Conservation (phyloP, 2,113 vertebrate species). For the Diadophis punctatus region DNA sequence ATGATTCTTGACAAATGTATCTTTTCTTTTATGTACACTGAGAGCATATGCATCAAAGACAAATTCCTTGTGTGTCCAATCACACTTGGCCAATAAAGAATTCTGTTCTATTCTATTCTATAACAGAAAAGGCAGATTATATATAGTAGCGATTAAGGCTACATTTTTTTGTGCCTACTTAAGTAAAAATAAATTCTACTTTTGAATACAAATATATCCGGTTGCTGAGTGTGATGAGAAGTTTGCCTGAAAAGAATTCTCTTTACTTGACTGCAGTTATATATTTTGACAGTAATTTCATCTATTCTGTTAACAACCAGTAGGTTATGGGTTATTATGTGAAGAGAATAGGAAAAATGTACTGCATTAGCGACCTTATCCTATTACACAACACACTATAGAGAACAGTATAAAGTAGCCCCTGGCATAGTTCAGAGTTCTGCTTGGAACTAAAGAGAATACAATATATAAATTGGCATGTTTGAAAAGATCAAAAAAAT, state of each 20-base stretch:
- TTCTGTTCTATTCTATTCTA: too few species aligned
- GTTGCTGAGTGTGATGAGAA: neutral
- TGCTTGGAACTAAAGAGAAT: neutral
- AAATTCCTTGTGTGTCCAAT: too few species aligned
- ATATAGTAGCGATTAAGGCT: neutral
- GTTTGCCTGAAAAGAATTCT: neutral
- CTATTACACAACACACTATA: neutral
- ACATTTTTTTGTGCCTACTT: neutral
- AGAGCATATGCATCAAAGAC: too few species aligned
- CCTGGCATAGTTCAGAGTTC: neutral
- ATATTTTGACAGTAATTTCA: neutral
- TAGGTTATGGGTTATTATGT: neutral
- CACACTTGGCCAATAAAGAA: too few species aligned
- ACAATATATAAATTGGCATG: neutral
- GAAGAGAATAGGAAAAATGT: neutral
- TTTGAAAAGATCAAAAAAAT: neutral
- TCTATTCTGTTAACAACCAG: neutral
- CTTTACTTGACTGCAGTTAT: neutral
- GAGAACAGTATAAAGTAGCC: neutral
- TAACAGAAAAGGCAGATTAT: neutral
- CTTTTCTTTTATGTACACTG: too few species aligned
- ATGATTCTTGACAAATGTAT: too few species aligned
- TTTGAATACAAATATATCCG: neutral
- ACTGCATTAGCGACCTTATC: neutral
- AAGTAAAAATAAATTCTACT: neutral